Base-by-base conservation (phyloP, 2,888 invertebrate species). In the Deladenus siricidicola region DNA sequence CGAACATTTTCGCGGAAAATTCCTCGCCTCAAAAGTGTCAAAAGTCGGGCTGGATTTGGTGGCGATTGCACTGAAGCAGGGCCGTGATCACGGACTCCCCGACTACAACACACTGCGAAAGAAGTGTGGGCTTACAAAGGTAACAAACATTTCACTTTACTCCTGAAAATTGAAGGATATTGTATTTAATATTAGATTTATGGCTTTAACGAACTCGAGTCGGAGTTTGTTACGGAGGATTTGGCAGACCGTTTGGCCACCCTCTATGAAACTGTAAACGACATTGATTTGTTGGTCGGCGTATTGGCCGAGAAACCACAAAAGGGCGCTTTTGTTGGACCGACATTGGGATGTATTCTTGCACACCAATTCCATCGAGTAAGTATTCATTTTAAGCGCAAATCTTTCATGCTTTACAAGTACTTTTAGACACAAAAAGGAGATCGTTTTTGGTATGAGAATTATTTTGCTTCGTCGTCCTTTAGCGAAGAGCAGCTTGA, bases 381-480 rank as follows among this genome's bases (percentile, higher is more conserved):
- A 8, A n/a, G 30, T n/a, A 14, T 29, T 29, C 14, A 43, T 24
- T 53, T 39, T 26, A 2, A 29, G 44, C 19, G 6, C 10, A 26
- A 29, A 19, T 57, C 26, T 34, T 34, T 34, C 14, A 10, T 14
- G 14, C 14, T 34, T 34, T 34, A 34, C 39, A 14, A 14, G 39
- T 10, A 34, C 23, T 60, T 65, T 44, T 39, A 72, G 72, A 70
- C 72, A 1, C 64, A 68, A 50, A 57, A 70, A 48, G 76, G 72
- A 14, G 77, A 77, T 62, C 72, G 77, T 10, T 77, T 78, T 66
- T 77, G 77, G 80, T 86, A 56, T 62, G 79, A 79, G 55, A 79
- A 79, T 67, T 74, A 73, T 63, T 74, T 79, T 57, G 68, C 70
- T 3, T 71, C 75, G 24, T 75, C 76, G 1, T 68, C 75, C 0